Conservation (phyloP, 1,140 invertebrate genomes). For the Pseudobourletiella spinata region DNA sequence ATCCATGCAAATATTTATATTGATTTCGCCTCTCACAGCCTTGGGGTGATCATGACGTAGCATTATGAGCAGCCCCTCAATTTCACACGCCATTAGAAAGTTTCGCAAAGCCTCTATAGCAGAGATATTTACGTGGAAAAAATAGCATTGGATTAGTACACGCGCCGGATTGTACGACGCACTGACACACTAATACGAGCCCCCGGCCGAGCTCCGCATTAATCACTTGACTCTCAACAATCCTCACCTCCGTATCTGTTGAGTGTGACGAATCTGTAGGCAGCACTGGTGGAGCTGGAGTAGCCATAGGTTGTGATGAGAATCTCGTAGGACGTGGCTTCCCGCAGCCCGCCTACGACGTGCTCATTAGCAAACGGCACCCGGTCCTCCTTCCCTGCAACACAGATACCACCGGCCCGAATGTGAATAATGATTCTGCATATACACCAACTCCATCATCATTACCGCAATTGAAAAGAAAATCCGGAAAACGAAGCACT, state of each 20-base stretch:
- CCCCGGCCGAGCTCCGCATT: no score
- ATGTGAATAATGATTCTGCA: not conserved
- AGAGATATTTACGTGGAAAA: no score
- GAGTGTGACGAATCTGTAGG: slow-evolving; percentile 22
- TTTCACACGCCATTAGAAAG: no score
- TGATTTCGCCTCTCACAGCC: no score
- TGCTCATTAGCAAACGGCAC: slow-evolving; percentile 22
- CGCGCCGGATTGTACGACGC: no score
- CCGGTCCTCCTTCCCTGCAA: slow-evolving; percentile 13
- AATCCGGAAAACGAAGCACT: not conserved
- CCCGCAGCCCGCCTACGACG: slow-evolving; percentile 15
- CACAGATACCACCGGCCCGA: not conserved
- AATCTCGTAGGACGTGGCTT: slow-evolving; percentile 26
- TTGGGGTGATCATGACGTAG: no score
- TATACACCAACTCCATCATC: not conserved
- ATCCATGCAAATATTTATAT: no score
- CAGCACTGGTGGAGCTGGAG: slow-evolving; percentile 18
- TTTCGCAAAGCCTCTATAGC: no score
- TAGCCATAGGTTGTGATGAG: slow-evolving; percentile 25
- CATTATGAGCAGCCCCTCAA: no score
- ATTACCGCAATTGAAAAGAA: not conserved
- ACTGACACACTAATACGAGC: not conserved
- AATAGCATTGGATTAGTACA: no score
- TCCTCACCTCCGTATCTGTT: slow-evolving; percentile 26
- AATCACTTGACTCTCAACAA: not conserved